Base-by-base conservation (phyloP, 2,888 invertebrate species). In the Trachelus tabidus region DNA sequence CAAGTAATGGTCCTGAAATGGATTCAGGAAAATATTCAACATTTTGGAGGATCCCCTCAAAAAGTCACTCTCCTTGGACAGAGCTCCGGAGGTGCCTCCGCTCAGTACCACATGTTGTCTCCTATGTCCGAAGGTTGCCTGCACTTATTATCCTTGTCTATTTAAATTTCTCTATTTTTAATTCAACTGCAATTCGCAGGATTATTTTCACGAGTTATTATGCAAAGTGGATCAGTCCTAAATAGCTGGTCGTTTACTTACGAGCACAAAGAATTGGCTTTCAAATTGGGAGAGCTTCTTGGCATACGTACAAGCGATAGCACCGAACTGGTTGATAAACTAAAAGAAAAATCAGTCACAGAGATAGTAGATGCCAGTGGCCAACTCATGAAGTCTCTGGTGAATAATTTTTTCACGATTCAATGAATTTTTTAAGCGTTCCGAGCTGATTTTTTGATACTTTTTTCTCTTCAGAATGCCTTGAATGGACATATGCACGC, bases 1-100 rank as follows among this genome's bases (percentile, higher is more conserved):
- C 93, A 93, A 90, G 92, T 92, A n/a, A 88, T 92, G 83, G 93
- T 93, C 15, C 87, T 94, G 1, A 93, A 92, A 85, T 94, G 94
- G 94, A 88, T 93, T 0, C 91, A 93, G 82, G 84, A 90, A 75
- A 93, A 94, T 83, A 93, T 94, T 34, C 79, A 80, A 3, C 87
- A 90, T 23, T 94, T 94, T 82, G 92, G 92, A 34, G 94, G 94
- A 11, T 90, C 94, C 84, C 91, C 92, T 11, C 86, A 91, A 3
- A 92, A 92, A 86, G 92, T 94, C 0, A 93, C 93, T 9, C 90
- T 94, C 80, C 92, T 93, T 84, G 94, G 94, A 23, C 87, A 93
- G 4, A 93, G 93, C 85, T 93, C 94, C 40, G 94, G 94, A 3
- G 93, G 91, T 1, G 92, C 73, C 31, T 71, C 79, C 4, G 84